phyloP scores from a whole-genome alignment of 1,140 invertebrate species.

The Lepidotrigona ventralis region DNA sequence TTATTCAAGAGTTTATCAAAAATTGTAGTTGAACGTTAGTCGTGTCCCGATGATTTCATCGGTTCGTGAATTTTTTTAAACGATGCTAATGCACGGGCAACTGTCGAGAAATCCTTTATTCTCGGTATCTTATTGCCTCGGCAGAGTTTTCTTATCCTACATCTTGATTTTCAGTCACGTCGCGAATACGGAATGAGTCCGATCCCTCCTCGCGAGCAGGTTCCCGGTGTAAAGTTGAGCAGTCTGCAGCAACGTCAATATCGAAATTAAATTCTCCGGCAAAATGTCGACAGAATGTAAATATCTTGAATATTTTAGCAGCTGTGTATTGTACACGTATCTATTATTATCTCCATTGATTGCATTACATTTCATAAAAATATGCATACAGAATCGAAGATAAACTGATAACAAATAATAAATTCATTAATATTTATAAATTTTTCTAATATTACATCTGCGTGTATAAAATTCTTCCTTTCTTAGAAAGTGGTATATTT shows the following conservation, averaged over 20 bases:
- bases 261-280: constrained; percentile 25
- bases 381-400: no score
- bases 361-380: neutral
- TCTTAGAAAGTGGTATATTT: neutral
- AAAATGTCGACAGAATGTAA: neutral
- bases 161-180: constrained; percentile 44
- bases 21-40: neutral
- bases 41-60: neutral
- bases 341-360: neutral
- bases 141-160: constrained; percentile 28
- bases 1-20: neutral
- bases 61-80: neutral
- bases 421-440: no score
- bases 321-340: no score
- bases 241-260: neutral
- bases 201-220: constrained; percentile 5
- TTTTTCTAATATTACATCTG: no score
- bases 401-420: no score
- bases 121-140: neutral
- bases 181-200: constrained; percentile 22
- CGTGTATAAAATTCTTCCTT: neutral
- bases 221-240: neutral
- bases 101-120: constrained; percentile 21
- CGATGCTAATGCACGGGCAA: neutral
- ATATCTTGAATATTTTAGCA: neutral